Percentiles rank a stretch among this genome's conserved stretches.
phyloP scores from a whole-genome alignment of 2,113 vertebrate genomes.

The Nesogale talazaci region DNA sequence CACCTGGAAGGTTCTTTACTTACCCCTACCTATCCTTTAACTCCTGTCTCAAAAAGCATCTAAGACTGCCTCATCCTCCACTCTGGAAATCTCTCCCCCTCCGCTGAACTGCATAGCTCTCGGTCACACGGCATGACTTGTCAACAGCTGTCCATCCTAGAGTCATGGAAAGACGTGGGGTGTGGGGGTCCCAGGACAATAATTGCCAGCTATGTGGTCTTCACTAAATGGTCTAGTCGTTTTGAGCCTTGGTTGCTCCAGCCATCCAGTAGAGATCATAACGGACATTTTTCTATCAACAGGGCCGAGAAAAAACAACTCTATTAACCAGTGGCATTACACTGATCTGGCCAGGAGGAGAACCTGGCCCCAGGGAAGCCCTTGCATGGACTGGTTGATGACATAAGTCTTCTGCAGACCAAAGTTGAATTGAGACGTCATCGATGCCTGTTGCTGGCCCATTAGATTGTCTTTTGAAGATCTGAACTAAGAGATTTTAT shows the following conservation, averaged over 20 bases:
- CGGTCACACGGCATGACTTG: background rate
- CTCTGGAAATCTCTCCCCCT: background rate
- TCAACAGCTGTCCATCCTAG: background rate
- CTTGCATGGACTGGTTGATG: background rate
- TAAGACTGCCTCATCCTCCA: background rate
- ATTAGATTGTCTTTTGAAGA: background rate
- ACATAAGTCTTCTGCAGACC: background rate
- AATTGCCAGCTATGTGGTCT: background rate
- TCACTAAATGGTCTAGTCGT: background rate
- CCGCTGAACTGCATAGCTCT: background rate
- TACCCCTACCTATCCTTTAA: background rate
- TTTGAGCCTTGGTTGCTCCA: constrained; percentile 22
- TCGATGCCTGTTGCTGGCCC: background rate
- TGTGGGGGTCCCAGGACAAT: background rate
- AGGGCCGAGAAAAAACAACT: background rate
- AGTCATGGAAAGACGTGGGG: background rate
- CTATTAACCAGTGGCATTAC: background rate
- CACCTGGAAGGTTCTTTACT: background rate
- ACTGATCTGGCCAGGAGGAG: background rate
- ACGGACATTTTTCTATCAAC: background rate
- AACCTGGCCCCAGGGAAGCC: background rate
- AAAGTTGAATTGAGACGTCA: background rate
- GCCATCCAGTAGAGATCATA: background rate
- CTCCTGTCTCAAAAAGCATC: background rate
- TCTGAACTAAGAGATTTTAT: background rate